phyloP scores from a whole-genome alignment of 2,888 invertebrate species.

The Eremobia ochroleuca region DNA sequence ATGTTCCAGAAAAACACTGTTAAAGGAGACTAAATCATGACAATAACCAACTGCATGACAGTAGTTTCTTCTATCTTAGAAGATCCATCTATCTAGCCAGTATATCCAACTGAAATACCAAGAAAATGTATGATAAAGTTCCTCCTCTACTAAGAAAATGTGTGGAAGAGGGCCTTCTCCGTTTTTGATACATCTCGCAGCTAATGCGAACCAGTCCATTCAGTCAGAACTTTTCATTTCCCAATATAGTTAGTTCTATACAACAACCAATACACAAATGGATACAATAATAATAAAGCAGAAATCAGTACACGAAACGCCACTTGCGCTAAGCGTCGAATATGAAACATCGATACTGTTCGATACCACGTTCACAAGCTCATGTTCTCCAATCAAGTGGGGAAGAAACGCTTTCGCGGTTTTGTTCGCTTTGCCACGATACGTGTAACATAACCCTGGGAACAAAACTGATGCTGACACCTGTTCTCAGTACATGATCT shows the following conservation, averaged over 20 bases:
- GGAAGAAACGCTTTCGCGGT: slow-evolving; percentile 44
- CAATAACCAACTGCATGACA: neutral
- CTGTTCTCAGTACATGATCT: slow-evolving; percentile 30
- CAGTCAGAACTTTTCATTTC: neutral
- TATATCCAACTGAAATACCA: too few species aligned
- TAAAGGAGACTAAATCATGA: neutral
- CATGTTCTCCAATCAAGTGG: slow-evolving; percentile 35
- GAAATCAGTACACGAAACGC: slow-evolving; percentile 34
- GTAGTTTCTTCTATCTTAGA: neutral
- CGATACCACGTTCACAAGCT: slow-evolving; percentile 27
- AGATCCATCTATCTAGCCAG: neutral
- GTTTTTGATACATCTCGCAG: neutral
- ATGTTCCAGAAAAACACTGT: neutral
- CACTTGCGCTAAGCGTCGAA: slow-evolving; percentile 36
- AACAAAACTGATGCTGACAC: slow-evolving; percentile 48
- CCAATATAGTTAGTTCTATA: neutral
- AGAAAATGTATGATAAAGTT: too few species aligned
- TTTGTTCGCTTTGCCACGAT: slow-evolving; percentile 28
- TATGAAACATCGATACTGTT: slow-evolving; percentile 17
- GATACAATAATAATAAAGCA: slow-evolving; percentile 37
- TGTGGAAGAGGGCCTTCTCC: neutral
- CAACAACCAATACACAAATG: slow-evolving; percentile 17
- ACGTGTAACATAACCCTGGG: slow-evolving; percentile 51
- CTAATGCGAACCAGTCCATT: neutral
- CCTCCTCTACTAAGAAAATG: neutral